Conservation (phyloP, 1,140 invertebrate species). For the Apis cerana region DNA sequence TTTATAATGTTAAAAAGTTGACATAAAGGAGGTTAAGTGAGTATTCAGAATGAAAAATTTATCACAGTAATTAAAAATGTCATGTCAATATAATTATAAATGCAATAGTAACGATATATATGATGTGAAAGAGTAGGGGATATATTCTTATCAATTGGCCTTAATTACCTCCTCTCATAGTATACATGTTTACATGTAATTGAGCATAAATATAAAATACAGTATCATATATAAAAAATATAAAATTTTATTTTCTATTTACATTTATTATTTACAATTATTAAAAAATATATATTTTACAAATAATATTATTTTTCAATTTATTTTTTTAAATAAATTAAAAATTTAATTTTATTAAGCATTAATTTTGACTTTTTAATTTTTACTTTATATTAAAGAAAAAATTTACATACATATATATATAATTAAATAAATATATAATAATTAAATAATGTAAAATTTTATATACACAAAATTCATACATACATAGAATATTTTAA, state of each 20-base stretch:
- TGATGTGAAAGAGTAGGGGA: constrained; percentile 14
- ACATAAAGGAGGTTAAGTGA: not conserved
- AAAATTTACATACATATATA: too few relatives aligned
- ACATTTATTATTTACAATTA: not conserved
- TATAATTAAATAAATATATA: too few relatives aligned
- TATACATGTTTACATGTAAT: constrained; percentile 39
- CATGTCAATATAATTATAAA: not conserved
- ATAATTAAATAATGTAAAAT: too few relatives aligned
- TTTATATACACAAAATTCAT: not conserved
- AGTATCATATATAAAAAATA: not conserved
- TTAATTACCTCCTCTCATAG: constrained; percentile 57
- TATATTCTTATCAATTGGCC: constrained; percentile 64
- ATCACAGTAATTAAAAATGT: not conserved
- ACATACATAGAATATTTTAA: too few relatives aligned
- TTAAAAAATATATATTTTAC: not conserved
- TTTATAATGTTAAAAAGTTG: not conserved
- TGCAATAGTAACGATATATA: not conserved
- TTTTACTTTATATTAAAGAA: too few relatives aligned
- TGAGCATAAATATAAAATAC: constrained; percentile 42
- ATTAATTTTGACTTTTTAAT: not conserved
- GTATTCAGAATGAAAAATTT: not conserved
- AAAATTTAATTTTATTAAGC: not conserved
- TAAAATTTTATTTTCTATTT: not conserved
- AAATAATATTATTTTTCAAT: not conserved
- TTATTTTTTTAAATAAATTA: not conserved